Conservation (phyloP, 2,113 vertebrate species). For the Macrotis lagotis region DNA sequence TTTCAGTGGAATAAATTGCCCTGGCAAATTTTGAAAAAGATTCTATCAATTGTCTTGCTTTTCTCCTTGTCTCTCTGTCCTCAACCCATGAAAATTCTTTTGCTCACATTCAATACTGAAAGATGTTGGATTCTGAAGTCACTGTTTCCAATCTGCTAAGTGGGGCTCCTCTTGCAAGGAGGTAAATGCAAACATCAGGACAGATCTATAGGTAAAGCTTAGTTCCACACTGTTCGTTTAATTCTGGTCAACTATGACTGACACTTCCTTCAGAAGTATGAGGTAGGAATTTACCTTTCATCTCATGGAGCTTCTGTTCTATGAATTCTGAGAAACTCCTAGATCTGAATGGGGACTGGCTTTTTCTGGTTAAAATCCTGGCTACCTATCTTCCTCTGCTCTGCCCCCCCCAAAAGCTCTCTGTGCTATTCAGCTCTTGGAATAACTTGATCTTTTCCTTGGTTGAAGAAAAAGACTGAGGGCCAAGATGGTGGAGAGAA, state of each 20-base stretch:
- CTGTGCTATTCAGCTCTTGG: slow-evolving; percentile 56
- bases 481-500: no score
- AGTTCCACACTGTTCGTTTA: slow-evolving; percentile 13
- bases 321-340: slow-evolving; percentile 39
- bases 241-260: not conserved
- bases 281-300: slow-evolving; percentile 16
- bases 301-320: slow-evolving; percentile 43
- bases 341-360: slow-evolving; percentile 43
- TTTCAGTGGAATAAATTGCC: not conserved
- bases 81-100: not conserved
- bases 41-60: not conserved
- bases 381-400: slow-evolving; percentile 40
- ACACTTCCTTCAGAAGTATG: not conserved
- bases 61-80: not conserved
- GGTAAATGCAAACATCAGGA: slow-evolving; percentile 42
- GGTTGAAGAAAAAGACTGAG: no score
- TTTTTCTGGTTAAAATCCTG: not conserved
- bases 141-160: slow-evolving; percentile 36
- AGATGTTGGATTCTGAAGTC: not conserved
- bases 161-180: slow-evolving; percentile 51
- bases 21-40: slow-evolving; percentile 5
- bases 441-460: slow-evolving; percentile 58
- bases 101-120: not conserved
- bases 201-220: not conserved
- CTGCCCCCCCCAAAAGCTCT: slow-evolving; percentile 50